Evolutionary conservation across 2,113 vertebrate species (phyloP), one percentile per base, ranked within the genome.

Genomic region (Lamprologus speciosus): DNA sequence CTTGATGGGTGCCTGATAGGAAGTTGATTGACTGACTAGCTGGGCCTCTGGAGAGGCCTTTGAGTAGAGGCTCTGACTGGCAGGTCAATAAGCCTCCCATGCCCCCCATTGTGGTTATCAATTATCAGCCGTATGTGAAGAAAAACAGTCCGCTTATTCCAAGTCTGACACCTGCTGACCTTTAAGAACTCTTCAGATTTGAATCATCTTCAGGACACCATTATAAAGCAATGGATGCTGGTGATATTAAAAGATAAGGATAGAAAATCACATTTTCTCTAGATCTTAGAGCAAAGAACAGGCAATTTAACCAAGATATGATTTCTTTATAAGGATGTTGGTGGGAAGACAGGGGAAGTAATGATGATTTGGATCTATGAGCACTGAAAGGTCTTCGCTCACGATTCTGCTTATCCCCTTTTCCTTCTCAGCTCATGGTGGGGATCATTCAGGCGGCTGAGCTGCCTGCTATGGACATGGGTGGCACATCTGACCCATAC

Each of bases 401-500:
- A 85, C 16, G 75, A 37, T 42, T 82, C 40, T 47, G 28, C 19
- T 7, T 54, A 73, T 60, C 10, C 2, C 35, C 12, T 80, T 80
- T 37, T 75, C 60, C 23, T 21, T 47, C 21, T 87, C 80, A 97
- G 97, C 95, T 97, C 75, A 96, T 97, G 1, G 97, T 97, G 68
- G 98, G 97, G 81, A 97, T 98, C 88, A 96, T 98, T 84, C 97
- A 98, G 94, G 98, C 98, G 0, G 97, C 97, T 4, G 97, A 98
- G n/a, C 88, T 98, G 45, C 97, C 97, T 1, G 98, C 98, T 4
- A 96, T 98, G 97, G 98, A 98, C 93, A 97, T 98, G 92, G 98
- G 98, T 0, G 98, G 98, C 21, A 98, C 98, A 2, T 98, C 98
- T 0, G 98, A 98, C 92, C 98, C 98, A 1, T 98, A 98, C 0